These are phyloP conservation scores for Leptodactylus fallax DNA, from an alignment of 2,797 vertebrate genomes.

Conservation along the genomic window DNA sequence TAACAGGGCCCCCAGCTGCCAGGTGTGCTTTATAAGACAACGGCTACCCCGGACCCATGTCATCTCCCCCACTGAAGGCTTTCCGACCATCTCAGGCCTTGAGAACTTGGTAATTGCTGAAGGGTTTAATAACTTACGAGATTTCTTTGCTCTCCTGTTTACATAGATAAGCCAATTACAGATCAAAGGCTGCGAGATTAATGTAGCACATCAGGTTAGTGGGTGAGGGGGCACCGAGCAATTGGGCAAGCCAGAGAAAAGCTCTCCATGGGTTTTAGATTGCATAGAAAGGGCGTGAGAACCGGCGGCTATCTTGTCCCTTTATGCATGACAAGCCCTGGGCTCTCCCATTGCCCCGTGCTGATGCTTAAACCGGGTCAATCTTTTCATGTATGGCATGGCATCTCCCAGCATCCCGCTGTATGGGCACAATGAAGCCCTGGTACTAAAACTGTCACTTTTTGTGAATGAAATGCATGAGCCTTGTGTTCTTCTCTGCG, in stretches of 20 bases:
- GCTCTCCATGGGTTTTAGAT: slow-evolving; percentile 54
- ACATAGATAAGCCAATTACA: slow-evolving; percentile 60
- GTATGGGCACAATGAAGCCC: neutral
- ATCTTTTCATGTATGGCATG: slow-evolving; percentile 31
- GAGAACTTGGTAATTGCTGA: slow-evolving; percentile 43
- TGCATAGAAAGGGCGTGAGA: slow-evolving; percentile 60
- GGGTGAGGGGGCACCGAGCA: slow-evolving; percentile 51
- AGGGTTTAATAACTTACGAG: slow-evolving; percentile 55
- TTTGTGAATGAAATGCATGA: slow-evolving; percentile 14
- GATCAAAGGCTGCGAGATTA: slow-evolving; percentile 61
- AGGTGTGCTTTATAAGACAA: too few relatives aligned
- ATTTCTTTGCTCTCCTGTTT: slow-evolving; percentile 52
- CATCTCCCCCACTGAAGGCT: neutral
- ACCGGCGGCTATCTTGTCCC: slow-evolving; percentile 45
- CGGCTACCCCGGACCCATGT: neutral
- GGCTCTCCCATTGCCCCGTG: slow-evolving; percentile 7
- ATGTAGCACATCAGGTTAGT: slow-evolving; percentile 58
- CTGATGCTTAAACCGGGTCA: slow-evolving; percentile 32
- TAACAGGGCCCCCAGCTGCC: too few relatives aligned
- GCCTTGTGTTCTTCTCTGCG: neutral
- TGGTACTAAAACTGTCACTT: slow-evolving; percentile 40
- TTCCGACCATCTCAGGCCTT: neutral
- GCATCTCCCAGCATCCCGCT: slow-evolving; percentile 12
- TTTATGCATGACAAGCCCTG: slow-evolving; percentile 42
- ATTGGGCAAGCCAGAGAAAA: slow-evolving; percentile 36